phyloP scores from a whole-genome alignment of 2,797 vertebrate species.

The Ispidina picta region DNA sequence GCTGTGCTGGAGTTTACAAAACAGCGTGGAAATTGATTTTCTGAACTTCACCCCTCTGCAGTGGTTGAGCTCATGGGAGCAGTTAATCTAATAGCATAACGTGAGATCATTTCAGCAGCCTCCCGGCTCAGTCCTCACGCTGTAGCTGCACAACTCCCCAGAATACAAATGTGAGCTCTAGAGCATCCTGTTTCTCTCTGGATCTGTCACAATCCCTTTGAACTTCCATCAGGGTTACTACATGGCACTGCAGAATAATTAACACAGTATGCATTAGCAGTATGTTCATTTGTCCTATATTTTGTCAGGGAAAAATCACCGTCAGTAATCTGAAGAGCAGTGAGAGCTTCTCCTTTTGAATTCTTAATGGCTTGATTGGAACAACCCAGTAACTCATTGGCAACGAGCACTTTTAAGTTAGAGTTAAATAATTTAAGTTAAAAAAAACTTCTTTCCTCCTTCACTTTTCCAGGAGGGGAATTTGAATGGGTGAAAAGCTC shows the following conservation, averaged over 20 bases:
- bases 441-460: not conserved
- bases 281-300: slow-evolving; percentile 37
- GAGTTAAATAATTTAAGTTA: not conserved
- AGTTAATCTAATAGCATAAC: not conserved
- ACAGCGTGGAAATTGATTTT: not conserved
- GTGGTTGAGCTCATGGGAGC: not conserved
- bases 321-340: not conserved
- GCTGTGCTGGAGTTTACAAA: not conserved
- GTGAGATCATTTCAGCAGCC: not conserved
- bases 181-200: not conserved
- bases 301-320: slow-evolving; percentile 7
- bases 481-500: not conserved
- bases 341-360: not conserved
- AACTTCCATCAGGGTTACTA: slow-evolving; percentile 10
- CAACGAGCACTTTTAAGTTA: not conserved
- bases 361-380: not conserved
- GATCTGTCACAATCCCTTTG: not conserved
- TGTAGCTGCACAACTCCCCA: not conserved
- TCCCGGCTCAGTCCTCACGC: not conserved
- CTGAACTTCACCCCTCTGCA: not conserved
- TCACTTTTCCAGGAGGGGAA: not conserved
- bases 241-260: not conserved
- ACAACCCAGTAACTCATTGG: not conserved
- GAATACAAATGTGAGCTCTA: not conserved
- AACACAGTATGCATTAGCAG: slow-evolving; percentile 36